Conservation (phyloP, 2,113 vertebrate genomes). For the Chamaetylas fuelleborni region DNA sequence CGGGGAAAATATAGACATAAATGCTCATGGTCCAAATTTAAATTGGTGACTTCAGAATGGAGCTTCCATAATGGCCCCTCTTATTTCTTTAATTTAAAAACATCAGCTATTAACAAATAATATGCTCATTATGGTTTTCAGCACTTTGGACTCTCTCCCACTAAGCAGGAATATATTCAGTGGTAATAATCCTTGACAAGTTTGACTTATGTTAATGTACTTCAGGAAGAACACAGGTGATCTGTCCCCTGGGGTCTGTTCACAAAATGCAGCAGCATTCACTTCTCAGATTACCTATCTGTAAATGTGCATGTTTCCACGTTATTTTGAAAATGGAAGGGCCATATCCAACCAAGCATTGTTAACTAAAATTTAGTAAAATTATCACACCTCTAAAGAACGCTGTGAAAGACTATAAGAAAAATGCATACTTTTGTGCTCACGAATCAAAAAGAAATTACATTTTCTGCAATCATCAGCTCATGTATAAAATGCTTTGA, state of each 20-base stretch:
- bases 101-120: conserved; percentile 11
- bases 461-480: conserved; percentile 13
- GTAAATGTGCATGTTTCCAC: not conserved
- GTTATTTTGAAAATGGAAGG: not conserved
- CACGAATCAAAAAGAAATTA: conserved; percentile 33
- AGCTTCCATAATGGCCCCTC: not conserved
- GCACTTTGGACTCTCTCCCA: not conserved
- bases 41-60: not conserved
- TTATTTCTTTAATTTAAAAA: not conserved
- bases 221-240: not conserved
- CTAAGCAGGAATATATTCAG: not conserved
- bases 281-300: not conserved
- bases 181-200: not conserved
- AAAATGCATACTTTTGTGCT: conserved; percentile 12
- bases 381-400: conserved; percentile 11
- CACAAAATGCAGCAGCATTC: not conserved
- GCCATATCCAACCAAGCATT: not conserved
- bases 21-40: not conserved
- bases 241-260: not conserved
- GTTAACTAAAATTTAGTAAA: conserved; percentile 36
- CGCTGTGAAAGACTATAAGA: not conserved
- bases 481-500: conserved; percentile 28
- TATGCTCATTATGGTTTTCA: not conserved
- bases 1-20: not conserved
- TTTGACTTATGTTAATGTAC: conserved; percentile 5